Conservation (phyloP, 2,888 invertebrate genomes). For the Tinea semifulvella region DNA sequence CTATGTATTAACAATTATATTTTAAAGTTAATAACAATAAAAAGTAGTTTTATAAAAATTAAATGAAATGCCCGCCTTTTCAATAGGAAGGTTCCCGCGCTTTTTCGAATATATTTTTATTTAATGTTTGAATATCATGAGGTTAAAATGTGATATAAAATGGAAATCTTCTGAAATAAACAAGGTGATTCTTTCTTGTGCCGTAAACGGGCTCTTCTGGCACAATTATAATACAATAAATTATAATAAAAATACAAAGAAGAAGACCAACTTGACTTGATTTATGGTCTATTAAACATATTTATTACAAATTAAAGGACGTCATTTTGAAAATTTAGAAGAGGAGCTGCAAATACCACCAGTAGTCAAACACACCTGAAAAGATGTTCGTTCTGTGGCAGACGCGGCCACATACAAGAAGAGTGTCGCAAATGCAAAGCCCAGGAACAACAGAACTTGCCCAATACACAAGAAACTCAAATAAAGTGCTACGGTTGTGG, state of each 20-base stretch:
- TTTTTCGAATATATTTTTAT: too few species aligned
- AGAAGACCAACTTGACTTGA: constrained; percentile 20
- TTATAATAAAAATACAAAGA: constrained; percentile 19
- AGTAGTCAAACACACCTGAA: neutral
- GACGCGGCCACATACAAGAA: neutral
- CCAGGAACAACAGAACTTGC: neutral
- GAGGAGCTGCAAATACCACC: neutral
- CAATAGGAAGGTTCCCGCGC: too few species aligned
- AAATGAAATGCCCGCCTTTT: too few species aligned
- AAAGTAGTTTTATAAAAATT: too few species aligned
- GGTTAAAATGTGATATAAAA: too few species aligned
- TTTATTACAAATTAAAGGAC: constrained; percentile 15
- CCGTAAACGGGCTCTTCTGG: constrained; percentile 19
- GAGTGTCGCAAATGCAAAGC: constrained; percentile 8
- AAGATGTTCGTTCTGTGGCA: constrained; percentile 2
- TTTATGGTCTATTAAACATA: constrained; percentile 19
- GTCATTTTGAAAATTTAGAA: constrained; percentile 14
- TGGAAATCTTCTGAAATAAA: constrained; percentile 16
- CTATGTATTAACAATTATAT: too few species aligned
- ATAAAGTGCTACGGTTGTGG: constrained; percentile 22
- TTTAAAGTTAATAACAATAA: too few species aligned
- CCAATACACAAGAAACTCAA: neutral
- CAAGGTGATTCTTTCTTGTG: constrained; percentile 20
- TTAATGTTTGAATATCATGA: too few species aligned
- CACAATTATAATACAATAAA: constrained; percentile 18